A percentile compares a stretch with the other conserved stretches of the same genome.
These are phyloP conservation scores for Scaptomyza polygonia DNA, from an alignment of 2,888 invertebrate species.

Conservation along the genomic window DNA sequence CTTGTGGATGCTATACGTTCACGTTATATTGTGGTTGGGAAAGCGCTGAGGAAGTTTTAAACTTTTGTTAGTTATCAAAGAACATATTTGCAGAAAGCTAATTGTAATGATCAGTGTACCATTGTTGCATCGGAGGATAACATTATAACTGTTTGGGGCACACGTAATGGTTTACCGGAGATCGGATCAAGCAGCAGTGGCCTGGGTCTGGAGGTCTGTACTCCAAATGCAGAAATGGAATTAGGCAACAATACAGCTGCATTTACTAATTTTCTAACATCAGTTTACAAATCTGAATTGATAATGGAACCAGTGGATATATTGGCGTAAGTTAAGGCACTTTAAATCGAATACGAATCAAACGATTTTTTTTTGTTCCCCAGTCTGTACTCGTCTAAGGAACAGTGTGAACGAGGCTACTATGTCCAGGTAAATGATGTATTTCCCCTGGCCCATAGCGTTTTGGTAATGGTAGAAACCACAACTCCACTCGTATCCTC, in stretches of 20 bases:
- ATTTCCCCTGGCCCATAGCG: slow-evolving; percentile 86
- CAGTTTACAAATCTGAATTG: slow-evolving; percentile 84
- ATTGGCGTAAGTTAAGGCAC: slow-evolving; percentile 84
- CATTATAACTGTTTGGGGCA: slow-evolving; percentile 89
- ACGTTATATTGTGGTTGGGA: slow-evolving; percentile 79
- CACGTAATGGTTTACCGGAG: slow-evolving; percentile 84
- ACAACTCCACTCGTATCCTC: slow-evolving; percentile 86
- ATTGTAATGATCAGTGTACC: slow-evolving; percentile 88
- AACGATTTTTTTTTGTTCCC: not conserved
- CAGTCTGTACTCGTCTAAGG: slow-evolving; percentile 86
- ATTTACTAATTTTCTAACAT: slow-evolving; percentile 84
- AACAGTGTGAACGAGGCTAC: slow-evolving; percentile 85
- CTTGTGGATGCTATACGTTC: slow-evolving; percentile 81
- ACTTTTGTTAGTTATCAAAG: not conserved
- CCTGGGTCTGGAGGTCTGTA: slow-evolving; percentile 59
- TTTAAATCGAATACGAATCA: not conserved
- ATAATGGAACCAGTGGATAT: slow-evolving; percentile 85
- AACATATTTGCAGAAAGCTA: slow-evolving; percentile 85
- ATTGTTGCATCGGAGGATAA: slow-evolving; percentile 88
- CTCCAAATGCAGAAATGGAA: slow-evolving; percentile 70
- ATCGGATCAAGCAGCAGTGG: slow-evolving; percentile 57
- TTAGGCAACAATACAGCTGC: slow-evolving; percentile 84
- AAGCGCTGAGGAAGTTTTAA: not conserved
- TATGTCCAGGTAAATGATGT: slow-evolving; percentile 86
- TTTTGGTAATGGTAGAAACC: slow-evolving; percentile 87